Percentiles rank a stretch among this genome's conserved stretches.
phyloP scores from a whole-genome alignment of 1,140 invertebrate species.

The Aphaenogaster ashmeadi region DNA sequence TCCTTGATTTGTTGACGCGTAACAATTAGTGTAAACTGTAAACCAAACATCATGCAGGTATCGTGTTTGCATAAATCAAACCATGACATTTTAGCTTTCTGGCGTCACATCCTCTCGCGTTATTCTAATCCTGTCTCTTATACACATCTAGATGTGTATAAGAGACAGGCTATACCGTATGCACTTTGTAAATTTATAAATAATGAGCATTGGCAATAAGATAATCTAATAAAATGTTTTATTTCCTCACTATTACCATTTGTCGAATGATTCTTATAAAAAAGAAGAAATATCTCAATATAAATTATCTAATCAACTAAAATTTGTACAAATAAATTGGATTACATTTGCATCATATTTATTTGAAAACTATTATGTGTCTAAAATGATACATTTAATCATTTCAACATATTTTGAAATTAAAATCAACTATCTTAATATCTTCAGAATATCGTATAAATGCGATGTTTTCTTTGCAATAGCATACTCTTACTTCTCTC shows the following conservation, averaged over 20 bases:
- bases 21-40: too few relatives aligned
- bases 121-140: too few relatives aligned
- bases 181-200: neutral
- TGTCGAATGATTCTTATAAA: neutral
- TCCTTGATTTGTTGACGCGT: too few relatives aligned
- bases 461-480: neutral
- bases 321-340: neutral
- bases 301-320: neutral
- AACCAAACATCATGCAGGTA: too few relatives aligned
- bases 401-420: neutral
- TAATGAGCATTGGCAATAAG: neutral
- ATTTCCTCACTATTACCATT: neutral
- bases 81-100: too few relatives aligned
- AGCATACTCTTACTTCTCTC: too few relatives aligned
- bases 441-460: constrained; percentile 13
- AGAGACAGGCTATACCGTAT: too few relatives aligned
- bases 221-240: neutral
- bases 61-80: too few relatives aligned
- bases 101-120: too few relatives aligned
- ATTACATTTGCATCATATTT: constrained; percentile 35
- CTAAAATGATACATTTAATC: constrained; percentile 25
- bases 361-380: constrained; percentile 7
- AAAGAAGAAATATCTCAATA: neutral
- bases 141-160: too few relatives aligned
- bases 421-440: neutral